Evolutionary conservation across 1,140 invertebrate species (phyloP).

Genomic region (Hesperophylax magnus): DNA sequence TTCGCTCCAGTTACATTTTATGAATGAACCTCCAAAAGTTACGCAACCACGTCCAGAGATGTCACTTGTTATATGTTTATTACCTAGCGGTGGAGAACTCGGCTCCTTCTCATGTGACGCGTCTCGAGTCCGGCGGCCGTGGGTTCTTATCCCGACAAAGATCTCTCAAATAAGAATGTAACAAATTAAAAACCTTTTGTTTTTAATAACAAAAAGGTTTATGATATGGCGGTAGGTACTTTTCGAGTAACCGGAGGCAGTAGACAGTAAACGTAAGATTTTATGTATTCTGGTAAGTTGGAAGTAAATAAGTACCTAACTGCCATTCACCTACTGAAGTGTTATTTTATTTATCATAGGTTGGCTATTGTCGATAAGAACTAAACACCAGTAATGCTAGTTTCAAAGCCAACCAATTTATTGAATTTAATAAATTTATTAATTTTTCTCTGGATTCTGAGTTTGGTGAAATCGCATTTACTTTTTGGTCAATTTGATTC

Average conservation of each 20-base stretch:
- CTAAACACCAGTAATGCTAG: no score
- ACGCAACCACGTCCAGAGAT: constrained; percentile 29
- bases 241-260: not conserved
- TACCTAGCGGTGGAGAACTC: no score
- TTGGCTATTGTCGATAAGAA: no score
- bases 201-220: constrained; percentile 14
- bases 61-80: constrained; percentile 5
- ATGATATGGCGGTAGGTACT: not conserved
- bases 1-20: constrained; percentile 18
- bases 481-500: no score
- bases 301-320: no score
- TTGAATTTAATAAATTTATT: no score
- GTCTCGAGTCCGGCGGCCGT: not conserved
- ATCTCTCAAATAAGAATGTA: constrained; percentile 14
- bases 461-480: no score
- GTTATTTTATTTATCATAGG: no score
- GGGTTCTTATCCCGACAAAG: not conserved
- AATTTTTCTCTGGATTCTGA: no score
- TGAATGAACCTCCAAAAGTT: constrained; percentile 25
- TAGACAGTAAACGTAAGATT: not conserved
- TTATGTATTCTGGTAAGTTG: no score
- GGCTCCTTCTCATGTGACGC: not conserved
- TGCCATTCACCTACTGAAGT: no score
- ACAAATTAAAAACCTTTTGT: constrained; percentile 9
- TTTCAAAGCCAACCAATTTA: no score